These are phyloP conservation scores for Neolamprologus modestus DNA, from an alignment of 2,113 vertebrate genomes.

Conservation along the genomic window DNA sequence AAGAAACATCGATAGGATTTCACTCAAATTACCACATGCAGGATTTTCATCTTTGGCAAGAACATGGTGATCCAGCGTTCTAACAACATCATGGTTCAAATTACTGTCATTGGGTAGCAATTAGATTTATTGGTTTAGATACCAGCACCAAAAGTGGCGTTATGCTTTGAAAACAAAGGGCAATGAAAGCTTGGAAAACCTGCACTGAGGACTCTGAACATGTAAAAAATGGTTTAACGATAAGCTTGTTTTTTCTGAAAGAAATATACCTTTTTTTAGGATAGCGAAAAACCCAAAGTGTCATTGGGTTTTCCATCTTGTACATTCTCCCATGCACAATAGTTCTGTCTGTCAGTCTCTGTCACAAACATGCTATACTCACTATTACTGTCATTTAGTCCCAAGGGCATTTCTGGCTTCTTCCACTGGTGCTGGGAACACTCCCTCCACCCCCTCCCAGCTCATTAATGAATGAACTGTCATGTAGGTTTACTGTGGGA, in stretches of 20 bases:
- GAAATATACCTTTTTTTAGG: background rate
- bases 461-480: conserved; percentile 1
- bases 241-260: background rate
- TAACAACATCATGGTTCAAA: background rate
- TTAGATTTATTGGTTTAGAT: background rate
- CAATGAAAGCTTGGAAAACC: background rate
- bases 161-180: background rate
- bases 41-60: conserved; percentile 24
- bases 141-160: background rate
- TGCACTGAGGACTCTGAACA: background rate
- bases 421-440: background rate
- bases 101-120: conserved; percentile 1
- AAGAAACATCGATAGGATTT: conserved; percentile 20
- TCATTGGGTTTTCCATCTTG: background rate
- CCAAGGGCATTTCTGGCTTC: background rate
- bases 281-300: background rate
- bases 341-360: background rate
- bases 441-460: background rate
- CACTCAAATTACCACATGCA: background rate
- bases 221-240: background rate
- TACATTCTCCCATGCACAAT: background rate
- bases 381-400: conserved; percentile 5
- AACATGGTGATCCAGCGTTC: background rate
- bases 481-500: background rate
- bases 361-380: background rate